Evolutionary conservation across 53 echinoderm and acorn worm species (phyloP).

Genomic region (Patiria pectinifera): DNA sequence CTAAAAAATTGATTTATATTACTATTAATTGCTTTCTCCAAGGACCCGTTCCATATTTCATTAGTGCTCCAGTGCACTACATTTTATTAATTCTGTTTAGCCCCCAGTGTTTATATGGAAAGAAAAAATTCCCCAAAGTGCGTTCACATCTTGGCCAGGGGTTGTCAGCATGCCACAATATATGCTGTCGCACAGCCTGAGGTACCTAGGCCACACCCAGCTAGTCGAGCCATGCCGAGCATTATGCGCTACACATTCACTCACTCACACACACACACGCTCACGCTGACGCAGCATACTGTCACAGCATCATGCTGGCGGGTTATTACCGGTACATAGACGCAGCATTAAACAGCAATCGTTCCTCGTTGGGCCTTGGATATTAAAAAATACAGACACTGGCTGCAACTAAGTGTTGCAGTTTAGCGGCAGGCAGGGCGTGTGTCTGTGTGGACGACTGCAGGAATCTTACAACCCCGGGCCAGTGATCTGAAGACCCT

Average conservation of each 20-base stretch:
- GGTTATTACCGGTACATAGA: neutral
- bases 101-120: neutral
- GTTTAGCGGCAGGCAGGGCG: neutral
- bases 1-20: neutral
- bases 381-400: slow-evolving; percentile 5
- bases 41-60: neutral
- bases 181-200: neutral
- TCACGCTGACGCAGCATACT: neutral
- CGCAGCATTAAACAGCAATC: neutral
- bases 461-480: neutral
- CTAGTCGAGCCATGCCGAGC: neutral
- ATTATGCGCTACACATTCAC: slow-evolving; percentile 18
- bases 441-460: neutral
- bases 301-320: neutral
- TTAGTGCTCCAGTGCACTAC: neutral
- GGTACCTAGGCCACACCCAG: slow-evolving; percentile 28
- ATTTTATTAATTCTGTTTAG: neutral
- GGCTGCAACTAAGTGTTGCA: neutral
- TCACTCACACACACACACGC: neutral
- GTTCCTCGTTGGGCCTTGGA: neutral
- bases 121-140: neutral
- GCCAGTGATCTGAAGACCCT: neutral
- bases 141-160: neutral
- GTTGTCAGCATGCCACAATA: neutral
- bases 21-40: neutral